These are phyloP conservation scores for Ophioninae sp. DNA, from an alignment of 2,888 invertebrate species.

Conservation along the genomic window DNA sequence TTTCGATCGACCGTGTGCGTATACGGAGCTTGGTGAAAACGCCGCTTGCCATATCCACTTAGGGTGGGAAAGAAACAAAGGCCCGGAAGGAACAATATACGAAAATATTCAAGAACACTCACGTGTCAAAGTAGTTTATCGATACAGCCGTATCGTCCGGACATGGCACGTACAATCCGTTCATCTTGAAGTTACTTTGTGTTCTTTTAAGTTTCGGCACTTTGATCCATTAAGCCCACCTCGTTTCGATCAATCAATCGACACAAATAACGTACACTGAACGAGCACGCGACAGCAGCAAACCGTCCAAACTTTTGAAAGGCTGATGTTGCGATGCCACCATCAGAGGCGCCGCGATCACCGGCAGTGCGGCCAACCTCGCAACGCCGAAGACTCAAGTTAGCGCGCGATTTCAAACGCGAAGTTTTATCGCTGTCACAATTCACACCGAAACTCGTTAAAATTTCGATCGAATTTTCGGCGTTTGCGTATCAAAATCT, in stretches of 20 bases:
- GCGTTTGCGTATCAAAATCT: background rate
- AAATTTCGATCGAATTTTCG: conserved; percentile 28
- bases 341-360: conserved; percentile 54
- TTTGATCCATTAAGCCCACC: conserved; percentile 36
- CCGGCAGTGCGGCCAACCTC: conserved; percentile 35
- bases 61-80: background rate
- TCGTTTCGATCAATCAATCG: conserved; percentile 42
- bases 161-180: conserved; percentile 59
- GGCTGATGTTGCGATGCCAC: conserved; percentile 60
- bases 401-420: conserved; percentile 41
- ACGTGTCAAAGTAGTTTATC: conserved; percentile 73
- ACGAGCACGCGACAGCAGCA: conserved; percentile 30
- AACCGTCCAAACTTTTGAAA: conserved; percentile 72
- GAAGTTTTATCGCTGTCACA: background rate
- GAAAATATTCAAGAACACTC: conserved; percentile 64
- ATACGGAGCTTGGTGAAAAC: background rate
- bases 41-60: background rate
- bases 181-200: conserved; percentile 59
- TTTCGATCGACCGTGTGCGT: background rate
- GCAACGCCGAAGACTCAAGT: background rate
- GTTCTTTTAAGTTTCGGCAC: conserved; percentile 3
- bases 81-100: background rate
- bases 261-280: conserved; percentile 37
- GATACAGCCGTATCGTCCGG: conserved; percentile 73
- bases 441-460: conserved; percentile 5